These are phyloP conservation scores for Scaptomyza hsui DNA, from an alignment of 1,140 invertebrate genomes.

Conservation along the genomic window DNA sequence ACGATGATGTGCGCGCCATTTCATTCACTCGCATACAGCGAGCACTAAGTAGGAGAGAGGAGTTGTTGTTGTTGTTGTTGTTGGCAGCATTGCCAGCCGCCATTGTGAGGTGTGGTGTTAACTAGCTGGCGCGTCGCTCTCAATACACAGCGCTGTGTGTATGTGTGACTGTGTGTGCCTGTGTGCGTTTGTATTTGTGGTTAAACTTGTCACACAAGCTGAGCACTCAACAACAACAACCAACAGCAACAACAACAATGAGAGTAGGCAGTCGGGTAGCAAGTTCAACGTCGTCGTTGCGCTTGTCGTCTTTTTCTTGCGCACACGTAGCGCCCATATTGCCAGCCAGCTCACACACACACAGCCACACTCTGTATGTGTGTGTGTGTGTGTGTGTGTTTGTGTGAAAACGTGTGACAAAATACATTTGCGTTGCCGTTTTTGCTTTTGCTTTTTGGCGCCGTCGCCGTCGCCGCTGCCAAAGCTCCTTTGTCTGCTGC, in stretches of 20 bases:
- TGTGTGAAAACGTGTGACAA: constrained; percentile 75
- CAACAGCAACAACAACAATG: constrained; percentile 41
- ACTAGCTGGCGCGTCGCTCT: constrained; percentile 66
- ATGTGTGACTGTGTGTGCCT: constrained; percentile 26
- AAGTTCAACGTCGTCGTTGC: constrained; percentile 48
- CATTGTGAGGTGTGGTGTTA: constrained; percentile 74
- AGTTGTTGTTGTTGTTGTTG: too few relatives aligned
- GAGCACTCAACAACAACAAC: constrained; percentile 51
- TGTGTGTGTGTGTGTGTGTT: constrained; percentile 14
- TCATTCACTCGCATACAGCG: constrained; percentile 42
- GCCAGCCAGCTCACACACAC: constrained; percentile 61
- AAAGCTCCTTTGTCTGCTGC: constrained; percentile 56
- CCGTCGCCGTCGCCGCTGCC: constrained; percentile 35
- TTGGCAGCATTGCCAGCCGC: constrained; percentile 65
- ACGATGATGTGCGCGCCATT: constrained; percentile 28
- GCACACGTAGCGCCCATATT: constrained; percentile 58
- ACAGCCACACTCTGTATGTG: neutral
- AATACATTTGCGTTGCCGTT: constrained; percentile 80
- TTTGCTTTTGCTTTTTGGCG: constrained; percentile 72
- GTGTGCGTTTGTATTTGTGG: constrained; percentile 72
- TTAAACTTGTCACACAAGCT: constrained; percentile 83
- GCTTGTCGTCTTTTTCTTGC: constrained; percentile 78
- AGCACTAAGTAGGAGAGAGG: constrained; percentile 11
- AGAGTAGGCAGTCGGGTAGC: constrained; percentile 31
- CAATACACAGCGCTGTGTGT: constrained; percentile 2